A percentile compares a stretch with the other conserved stretches of the same genome.
Evolutionary conservation across 2,888 invertebrate genomes (phyloP).

Genomic region (Neoaliturus tenellus): DNA sequence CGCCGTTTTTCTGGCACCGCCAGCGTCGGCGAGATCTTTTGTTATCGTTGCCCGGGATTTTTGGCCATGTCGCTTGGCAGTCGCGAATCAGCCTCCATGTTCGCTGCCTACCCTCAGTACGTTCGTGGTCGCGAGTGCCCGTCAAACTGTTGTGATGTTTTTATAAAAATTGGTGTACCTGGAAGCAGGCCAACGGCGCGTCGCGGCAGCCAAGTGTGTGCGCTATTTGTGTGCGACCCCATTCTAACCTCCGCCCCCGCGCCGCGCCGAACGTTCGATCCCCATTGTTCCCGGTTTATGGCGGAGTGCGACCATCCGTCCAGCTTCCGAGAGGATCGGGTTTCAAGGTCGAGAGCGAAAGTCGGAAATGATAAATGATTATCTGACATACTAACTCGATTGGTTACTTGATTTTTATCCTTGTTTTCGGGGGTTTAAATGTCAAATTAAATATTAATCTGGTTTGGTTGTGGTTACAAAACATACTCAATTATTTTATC

Average conservation of each 20-base stretch:
- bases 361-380: no score
- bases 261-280: background rate
- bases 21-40: constrained; percentile 39
- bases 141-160: constrained; percentile 12
- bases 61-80: constrained; percentile 48
- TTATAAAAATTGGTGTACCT: constrained; percentile 38
- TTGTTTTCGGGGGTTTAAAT: no score
- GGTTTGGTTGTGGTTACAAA: no score
- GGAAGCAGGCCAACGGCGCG: background rate
- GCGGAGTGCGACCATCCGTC: background rate
- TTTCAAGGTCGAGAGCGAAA: constrained; percentile 15
- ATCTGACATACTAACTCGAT: no score
- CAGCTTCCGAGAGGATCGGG: background rate
- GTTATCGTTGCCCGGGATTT: constrained; percentile 52
- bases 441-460: no score
- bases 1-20: constrained; percentile 19
- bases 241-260: constrained; percentile 33
- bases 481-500: no score
- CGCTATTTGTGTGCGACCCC: constrained; percentile 41
- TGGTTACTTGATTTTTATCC: no score
- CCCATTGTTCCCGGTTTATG: constrained; percentile 28
- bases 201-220: constrained; percentile 18
- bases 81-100: background rate
- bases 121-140: constrained; percentile 16
- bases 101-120: background rate